phyloP scores from a whole-genome alignment of 2,113 vertebrate genomes.

The Phyllostomus discolor region DNA sequence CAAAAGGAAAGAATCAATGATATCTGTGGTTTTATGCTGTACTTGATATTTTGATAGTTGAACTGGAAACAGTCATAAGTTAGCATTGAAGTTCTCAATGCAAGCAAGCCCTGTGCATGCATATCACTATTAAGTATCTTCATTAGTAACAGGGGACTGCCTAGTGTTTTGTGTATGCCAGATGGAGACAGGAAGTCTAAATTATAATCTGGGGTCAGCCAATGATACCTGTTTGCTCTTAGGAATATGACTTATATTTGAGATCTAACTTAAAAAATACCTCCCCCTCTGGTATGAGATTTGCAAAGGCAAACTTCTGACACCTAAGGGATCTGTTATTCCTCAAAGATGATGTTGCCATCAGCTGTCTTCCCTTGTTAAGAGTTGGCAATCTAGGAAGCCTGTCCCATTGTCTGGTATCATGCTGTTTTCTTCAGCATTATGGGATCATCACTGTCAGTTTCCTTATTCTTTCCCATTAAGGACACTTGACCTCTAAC shows the following conservation, averaged over 20 bases:
- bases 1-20: slow-evolving; percentile 34
- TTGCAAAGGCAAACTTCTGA: neutral
- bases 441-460: neutral
- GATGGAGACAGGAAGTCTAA: neutral
- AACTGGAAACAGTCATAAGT: slow-evolving; percentile 47
- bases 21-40: slow-evolving; percentile 42
- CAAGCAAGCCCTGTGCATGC: neutral
- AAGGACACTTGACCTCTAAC: neutral
- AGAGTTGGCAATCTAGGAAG: neutral
- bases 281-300: neutral
- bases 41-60: slow-evolving; percentile 45
- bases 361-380: neutral
- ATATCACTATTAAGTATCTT: slow-evolving; percentile 28
- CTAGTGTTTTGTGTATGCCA: neutral
- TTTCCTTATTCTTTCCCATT: neutral
- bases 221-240: neutral
- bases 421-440: neutral
- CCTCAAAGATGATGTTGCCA: neutral
- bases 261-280: neutral
- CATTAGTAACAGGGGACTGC: neutral
- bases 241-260: slow-evolving; percentile 7
- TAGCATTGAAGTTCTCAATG: slow-evolving; percentile 46
- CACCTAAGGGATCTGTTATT: neutral
- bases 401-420: neutral
- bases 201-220: neutral